A percentile compares a stretch with the other conserved stretches of the same genome.
Conservation (phyloP, 2,888 invertebrate species). For the Drosophila bunnanda region DNA sequence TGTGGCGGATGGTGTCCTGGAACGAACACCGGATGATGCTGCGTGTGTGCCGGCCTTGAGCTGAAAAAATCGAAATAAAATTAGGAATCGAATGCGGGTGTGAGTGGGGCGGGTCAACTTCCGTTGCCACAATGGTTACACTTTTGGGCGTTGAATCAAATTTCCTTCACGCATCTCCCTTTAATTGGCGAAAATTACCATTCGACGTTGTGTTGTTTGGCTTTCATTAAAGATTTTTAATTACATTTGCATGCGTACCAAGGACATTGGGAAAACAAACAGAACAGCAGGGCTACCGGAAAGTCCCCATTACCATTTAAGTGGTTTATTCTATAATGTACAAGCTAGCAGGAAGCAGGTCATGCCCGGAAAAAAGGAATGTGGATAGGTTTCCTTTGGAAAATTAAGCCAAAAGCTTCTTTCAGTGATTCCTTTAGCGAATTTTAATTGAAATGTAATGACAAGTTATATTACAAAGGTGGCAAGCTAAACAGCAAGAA, state of each 20-base stretch:
- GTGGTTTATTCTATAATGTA: not conserved
- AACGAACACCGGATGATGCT: conserved; percentile 78
- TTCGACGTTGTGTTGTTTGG: conserved; percentile 15
- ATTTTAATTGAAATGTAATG: not conserved
- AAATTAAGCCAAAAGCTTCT: not conserved
- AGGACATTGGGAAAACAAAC: conserved; percentile 13
- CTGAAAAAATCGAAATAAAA: conserved; percentile 45
- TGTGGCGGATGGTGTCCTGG: conserved; percentile 43
- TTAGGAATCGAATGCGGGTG: conserved; percentile 5
- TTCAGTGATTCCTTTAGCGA: not conserved
- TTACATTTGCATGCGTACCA: conserved; percentile 22
- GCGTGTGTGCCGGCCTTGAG: conserved; percentile 62
- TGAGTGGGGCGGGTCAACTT: conserved; percentile 1
- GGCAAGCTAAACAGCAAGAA: not conserved
- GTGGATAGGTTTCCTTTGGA: not conserved
- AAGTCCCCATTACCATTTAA: not conserved
- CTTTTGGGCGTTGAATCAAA: conserved; percentile 5
- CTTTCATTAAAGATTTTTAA: conserved; percentile 34
- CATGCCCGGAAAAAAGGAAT: not conserved
- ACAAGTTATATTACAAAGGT: not conserved
- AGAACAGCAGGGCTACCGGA: not conserved
- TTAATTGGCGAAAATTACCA: conserved; percentile 43
- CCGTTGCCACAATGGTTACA: conserved; percentile 12
- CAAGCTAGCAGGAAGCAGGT: not conserved
- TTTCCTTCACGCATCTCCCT: conserved; percentile 26